Percentiles rank a stretch among this genome's conserved stretches.
phyloP scores from a whole-genome alignment of 2,113 vertebrate genomes.

The Coregonus clupeaformis region DNA sequence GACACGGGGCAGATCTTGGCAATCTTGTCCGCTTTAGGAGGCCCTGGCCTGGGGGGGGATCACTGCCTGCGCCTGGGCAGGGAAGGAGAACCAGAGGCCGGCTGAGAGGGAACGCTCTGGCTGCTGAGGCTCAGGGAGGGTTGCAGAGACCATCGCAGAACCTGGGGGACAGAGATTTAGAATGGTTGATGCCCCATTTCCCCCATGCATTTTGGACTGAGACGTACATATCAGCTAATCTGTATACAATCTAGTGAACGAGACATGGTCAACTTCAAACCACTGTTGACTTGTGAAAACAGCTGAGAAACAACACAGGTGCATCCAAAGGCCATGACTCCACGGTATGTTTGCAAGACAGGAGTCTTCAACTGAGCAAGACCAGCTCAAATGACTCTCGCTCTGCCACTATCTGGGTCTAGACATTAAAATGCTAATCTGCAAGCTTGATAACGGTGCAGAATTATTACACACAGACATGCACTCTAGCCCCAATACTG shows the following conservation, averaged over 20 bases:
- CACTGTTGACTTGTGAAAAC: not conserved
- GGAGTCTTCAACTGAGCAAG: not conserved
- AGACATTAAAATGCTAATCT: not conserved
- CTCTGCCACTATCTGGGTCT: not conserved
- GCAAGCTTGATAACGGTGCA: not conserved
- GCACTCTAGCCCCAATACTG: not conserved
- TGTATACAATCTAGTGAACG: not conserved
- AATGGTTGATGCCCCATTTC: not conserved
- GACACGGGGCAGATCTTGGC: conserved; percentile 94
- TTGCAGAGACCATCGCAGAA: conserved; percentile 94
- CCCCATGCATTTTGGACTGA: not conserved
- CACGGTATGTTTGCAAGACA: not conserved
- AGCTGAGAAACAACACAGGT: not conserved
- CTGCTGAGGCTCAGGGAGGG: conserved; percentile 79
- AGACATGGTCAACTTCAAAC: not conserved
- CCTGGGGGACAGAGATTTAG: conserved; percentile 52
- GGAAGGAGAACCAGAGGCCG: conserved; percentile 83
- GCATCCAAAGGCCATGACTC: not conserved
- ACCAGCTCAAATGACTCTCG: not conserved
- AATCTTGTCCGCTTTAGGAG: conserved; percentile 94
- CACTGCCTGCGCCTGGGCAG: conserved; percentile 83
- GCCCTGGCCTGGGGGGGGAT: conserved; percentile 86
- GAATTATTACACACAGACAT: not conserved
- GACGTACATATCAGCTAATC: not conserved
- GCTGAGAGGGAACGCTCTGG: conserved; percentile 85